Conservation (phyloP, 2,888 invertebrate genomes). For the Cyrtodaria siliqua region DNA sequence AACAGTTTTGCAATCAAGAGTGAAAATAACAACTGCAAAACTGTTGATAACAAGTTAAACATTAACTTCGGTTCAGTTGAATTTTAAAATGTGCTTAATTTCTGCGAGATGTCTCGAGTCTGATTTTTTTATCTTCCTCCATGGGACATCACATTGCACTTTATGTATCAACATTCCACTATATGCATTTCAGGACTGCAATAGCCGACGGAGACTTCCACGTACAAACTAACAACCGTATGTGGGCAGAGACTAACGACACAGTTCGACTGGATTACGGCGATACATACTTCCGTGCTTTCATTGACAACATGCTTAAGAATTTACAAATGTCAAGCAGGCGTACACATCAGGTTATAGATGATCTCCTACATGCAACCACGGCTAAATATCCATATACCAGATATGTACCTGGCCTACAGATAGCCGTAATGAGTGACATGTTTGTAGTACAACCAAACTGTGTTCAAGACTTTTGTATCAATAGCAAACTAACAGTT, state of each 20-base stretch:
- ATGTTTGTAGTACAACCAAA: slow-evolving; percentile 48
- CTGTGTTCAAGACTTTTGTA: slow-evolving; percentile 47
- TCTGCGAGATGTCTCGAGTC: too few relatives aligned
- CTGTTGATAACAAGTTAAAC: too few relatives aligned
- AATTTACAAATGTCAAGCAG: slow-evolving; percentile 51
- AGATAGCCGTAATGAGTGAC: slow-evolving; percentile 46
- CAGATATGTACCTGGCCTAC: slow-evolving; percentile 63
- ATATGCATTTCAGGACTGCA: slow-evolving; percentile 57
- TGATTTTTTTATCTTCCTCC: too few relatives aligned
- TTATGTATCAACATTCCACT: too few relatives aligned
- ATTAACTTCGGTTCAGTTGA: too few relatives aligned
- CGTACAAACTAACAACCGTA: slow-evolving; percentile 50
- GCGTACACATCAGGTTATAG: slow-evolving; percentile 61
- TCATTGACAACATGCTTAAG: slow-evolving; percentile 49
- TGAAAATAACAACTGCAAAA: too few relatives aligned
- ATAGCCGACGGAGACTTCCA: slow-evolving; percentile 59
- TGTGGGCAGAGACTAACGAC: slow-evolving; percentile 64
- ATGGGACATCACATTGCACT: too few relatives aligned
- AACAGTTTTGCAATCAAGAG: too few relatives aligned
- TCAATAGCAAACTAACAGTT: slow-evolving; percentile 31
- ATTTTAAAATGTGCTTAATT: too few relatives aligned
- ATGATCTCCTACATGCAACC: slow-evolving; percentile 65
- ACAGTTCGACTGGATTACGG: slow-evolving; percentile 67
- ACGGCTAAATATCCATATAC: slow-evolving; percentile 56
- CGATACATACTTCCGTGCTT: slow-evolving; percentile 65